Evolutionary conservation across 1,140 invertebrate genomes (phyloP).

Genomic region (Diabrotica virgifera): DNA sequence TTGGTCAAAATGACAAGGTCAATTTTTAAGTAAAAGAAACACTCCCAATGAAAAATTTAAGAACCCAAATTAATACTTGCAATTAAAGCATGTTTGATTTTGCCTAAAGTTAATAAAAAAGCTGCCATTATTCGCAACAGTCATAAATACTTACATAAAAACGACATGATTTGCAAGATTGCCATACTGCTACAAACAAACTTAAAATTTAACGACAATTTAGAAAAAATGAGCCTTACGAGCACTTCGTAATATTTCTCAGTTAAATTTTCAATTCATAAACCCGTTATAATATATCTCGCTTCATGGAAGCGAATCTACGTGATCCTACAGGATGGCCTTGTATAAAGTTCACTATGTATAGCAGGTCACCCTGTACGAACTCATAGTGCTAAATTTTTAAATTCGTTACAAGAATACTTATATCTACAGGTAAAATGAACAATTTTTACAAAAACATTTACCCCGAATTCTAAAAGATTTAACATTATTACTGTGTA

Average conservation of each 20-base stretch:
- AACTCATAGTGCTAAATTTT: constrained; percentile 21
- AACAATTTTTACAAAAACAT: constrained; percentile 1
- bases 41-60: too few species aligned
- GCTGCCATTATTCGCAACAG: too few species aligned
- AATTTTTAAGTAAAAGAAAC: too few species aligned
- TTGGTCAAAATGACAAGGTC: too few species aligned
- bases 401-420: constrained; percentile 45
- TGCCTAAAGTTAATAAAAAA: too few species aligned
- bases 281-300: constrained; percentile 22
- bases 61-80: too few species aligned
- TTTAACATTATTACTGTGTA: constrained; percentile 14
- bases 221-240: constrained; percentile 6
- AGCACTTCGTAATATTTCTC: background rate
- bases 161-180: too few species aligned
- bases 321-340: constrained; percentile 19
- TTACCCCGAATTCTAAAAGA: constrained; percentile 12
- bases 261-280: background rate
- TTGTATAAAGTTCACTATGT: constrained; percentile 24
- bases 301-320: constrained; percentile 38
- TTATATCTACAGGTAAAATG: constrained; percentile 23
- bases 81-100: too few species aligned
- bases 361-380: constrained; percentile 13
- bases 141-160: too few species aligned
- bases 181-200: too few species aligned
- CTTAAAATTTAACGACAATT: background rate